phyloP scores from a whole-genome alignment of 2,888 invertebrate genomes.

The Eueremaeus valkanovi region DNA sequence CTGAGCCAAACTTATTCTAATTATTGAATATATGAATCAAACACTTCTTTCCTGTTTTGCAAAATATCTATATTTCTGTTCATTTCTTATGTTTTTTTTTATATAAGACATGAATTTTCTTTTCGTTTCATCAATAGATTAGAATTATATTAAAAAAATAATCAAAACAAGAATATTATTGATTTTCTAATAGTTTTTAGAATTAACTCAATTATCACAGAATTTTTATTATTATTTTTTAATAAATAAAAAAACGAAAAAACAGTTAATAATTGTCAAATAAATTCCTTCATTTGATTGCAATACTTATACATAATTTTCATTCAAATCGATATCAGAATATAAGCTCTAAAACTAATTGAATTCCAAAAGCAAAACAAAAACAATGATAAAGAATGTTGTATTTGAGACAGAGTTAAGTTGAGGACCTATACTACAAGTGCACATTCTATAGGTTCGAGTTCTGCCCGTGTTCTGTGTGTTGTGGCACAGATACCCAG shows the following conservation, averaged over 20 bases:
- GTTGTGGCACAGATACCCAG: not conserved
- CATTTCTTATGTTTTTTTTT: too few relatives aligned
- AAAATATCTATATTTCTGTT: too few relatives aligned
- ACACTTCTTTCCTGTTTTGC: too few relatives aligned
- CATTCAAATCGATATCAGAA: slow-evolving; percentile 6
- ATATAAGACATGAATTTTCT: too few relatives aligned
- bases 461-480: not conserved
- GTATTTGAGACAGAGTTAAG: not conserved
- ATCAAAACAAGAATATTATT: too few relatives aligned
- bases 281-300: slow-evolving; percentile 1
- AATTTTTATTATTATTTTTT: not conserved
- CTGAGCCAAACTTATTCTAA: too few relatives aligned
- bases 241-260: not conserved
- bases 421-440: not conserved
- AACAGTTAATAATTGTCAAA: slow-evolving; percentile 24
- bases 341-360: slow-evolving; percentile 10
- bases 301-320: slow-evolving; percentile 30
- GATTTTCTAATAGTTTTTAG: not conserved
- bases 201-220: slow-evolving; percentile 2
- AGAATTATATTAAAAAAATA: too few relatives aligned
- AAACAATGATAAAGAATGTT: slow-evolving; percentile 15
- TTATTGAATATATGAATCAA: too few relatives aligned
- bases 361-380: slow-evolving; percentile 27
- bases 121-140: too few relatives aligned
- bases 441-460: slow-evolving; percentile 25